Conservation (phyloP, 2,797 vertebrate genomes). For the Gymnopithys bicolor region DNA sequence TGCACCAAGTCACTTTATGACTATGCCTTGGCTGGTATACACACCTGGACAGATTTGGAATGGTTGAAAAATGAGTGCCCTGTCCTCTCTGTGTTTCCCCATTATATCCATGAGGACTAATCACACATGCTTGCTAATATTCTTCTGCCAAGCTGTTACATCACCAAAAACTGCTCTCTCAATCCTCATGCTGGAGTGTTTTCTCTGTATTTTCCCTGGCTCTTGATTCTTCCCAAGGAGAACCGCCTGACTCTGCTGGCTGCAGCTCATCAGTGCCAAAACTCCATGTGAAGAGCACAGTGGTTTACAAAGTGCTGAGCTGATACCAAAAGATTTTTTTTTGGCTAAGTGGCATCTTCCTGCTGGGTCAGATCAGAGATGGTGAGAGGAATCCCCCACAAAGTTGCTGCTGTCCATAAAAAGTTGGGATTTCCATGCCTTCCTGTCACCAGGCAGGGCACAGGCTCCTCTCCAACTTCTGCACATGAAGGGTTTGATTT, state of each 20-base stretch:
- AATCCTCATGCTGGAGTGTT: accelerated
- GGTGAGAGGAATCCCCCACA: background rate
- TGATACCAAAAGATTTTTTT: background rate
- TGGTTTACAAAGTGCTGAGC: accelerated
- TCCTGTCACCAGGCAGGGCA: background rate
- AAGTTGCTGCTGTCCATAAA: accelerated
- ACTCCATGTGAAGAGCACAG: accelerated
- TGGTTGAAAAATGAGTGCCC: accelerated
- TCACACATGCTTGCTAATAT: background rate
- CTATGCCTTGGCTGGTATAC: background rate
- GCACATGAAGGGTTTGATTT: accelerated
- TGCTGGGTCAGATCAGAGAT: background rate
- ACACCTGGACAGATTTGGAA: background rate
- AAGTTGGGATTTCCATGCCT: accelerated
- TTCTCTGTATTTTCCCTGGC: background rate
- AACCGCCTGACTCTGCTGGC: accelerated
- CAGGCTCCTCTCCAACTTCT: background rate
- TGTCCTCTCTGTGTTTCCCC: background rate
- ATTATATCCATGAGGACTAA: background rate
- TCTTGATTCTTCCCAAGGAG: background rate
- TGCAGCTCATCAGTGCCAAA: background rate
- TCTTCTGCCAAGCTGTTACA: background rate
- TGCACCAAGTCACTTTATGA: accelerated
- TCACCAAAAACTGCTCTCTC: background rate
- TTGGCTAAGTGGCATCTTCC: background rate